Evolutionary conservation across 2,113 vertebrate species (phyloP).

Genomic region (Oreochromis spilurus): DNA sequence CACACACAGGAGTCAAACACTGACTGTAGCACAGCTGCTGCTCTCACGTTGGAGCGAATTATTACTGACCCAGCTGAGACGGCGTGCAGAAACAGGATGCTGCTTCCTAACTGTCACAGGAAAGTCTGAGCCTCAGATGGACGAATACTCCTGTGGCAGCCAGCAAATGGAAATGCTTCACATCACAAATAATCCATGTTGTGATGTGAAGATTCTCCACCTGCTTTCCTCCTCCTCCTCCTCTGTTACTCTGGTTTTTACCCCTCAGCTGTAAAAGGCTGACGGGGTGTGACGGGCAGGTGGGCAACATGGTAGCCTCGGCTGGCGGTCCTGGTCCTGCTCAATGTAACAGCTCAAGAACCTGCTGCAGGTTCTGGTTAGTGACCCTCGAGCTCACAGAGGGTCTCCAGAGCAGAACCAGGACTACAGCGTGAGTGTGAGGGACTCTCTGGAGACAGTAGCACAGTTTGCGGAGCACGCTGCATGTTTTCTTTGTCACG

Average conservation of each 20-base stretch:
- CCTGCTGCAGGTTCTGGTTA: not conserved
- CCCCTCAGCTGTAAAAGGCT: not conserved
- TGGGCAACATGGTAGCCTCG: not conserved
- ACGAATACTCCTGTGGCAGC: not conserved
- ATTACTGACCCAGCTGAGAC: not conserved
- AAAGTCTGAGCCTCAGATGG: not conserved
- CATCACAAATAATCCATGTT: not conserved
- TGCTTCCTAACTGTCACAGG: not conserved
- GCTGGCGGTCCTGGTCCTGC: not conserved
- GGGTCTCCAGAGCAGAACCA: not conserved
- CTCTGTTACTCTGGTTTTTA: not conserved
- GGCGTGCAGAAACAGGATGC: not conserved
- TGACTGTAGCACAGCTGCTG: not conserved
- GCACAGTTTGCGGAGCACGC: not conserved
- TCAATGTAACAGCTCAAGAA: not conserved
- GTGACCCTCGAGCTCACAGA: not conserved
- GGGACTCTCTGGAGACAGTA: not conserved
- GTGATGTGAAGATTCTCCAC: rapidly evolving
- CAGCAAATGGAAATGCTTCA: not conserved
- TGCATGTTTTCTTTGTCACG: not conserved
- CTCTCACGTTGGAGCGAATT: not conserved
- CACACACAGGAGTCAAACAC: not conserved
- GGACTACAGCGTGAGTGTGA: not conserved
- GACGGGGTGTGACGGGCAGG: not conserved
- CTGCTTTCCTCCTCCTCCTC: not conserved